phyloP scores from a whole-genome alignment of 2,797 vertebrate species.

The Spizella passerina region DNA sequence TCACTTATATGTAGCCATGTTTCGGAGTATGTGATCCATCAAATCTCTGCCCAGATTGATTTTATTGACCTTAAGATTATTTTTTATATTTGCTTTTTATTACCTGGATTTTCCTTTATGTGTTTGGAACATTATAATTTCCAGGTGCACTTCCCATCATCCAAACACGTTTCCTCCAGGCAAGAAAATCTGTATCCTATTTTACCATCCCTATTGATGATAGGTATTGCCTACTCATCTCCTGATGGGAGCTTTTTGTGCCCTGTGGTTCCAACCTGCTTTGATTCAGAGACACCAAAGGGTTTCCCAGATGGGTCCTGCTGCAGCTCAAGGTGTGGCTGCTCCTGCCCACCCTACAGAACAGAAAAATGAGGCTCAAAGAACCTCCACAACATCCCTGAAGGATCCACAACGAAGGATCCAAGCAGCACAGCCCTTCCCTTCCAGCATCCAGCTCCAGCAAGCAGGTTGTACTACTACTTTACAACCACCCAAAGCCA shows the following conservation, averaged over 20 bases:
- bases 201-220: neutral
- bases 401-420: neutral
- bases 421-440: neutral
- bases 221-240: neutral
- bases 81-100: neutral
- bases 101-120: neutral
- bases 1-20: neutral
- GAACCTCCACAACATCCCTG: neutral
- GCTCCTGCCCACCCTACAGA: neutral
- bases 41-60: neutral
- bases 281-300: neutral
- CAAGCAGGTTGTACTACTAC: neutral
- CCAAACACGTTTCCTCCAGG: rapidly evolving
- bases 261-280: neutral
- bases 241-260: neutral
- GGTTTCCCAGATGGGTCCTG: neutral
- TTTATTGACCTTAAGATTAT: neutral
- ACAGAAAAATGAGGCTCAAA: neutral
- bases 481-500: neutral
- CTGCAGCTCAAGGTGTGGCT: neutral
- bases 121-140: neutral
- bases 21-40: neutral
- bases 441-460: neutral
- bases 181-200: neutral
- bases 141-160: neutral